Percentiles rank a stretch among this genome's conserved stretches.
These are phyloP conservation scores for Dryobates pubescens DNA, from an alignment of 2,797 vertebrate genomes.

Conservation along the genomic window DNA sequence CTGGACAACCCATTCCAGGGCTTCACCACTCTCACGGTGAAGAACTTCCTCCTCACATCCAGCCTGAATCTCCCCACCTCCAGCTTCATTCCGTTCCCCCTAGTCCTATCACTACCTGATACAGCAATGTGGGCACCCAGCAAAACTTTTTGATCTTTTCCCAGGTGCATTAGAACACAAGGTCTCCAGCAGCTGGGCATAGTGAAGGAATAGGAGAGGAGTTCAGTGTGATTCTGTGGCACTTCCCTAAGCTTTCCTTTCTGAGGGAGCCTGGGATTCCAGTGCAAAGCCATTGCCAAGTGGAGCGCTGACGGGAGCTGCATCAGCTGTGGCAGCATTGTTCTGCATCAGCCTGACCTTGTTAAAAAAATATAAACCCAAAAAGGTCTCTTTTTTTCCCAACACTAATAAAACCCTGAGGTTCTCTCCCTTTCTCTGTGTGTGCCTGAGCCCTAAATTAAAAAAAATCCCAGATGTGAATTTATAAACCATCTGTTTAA, in stretches of 20 bases:
- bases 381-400: neutral
- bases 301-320: neutral
- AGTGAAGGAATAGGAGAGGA: neutral
- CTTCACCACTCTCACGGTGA: no score
- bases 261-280: neutral
- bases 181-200: neutral
- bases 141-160: neutral
- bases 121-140: neutral
- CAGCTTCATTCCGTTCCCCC: no score
- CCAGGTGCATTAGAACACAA: accelerated
- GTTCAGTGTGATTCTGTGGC: neutral
- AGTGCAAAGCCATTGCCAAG: neutral
- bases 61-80: no score
- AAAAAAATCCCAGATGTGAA: conserved; percentile 69
- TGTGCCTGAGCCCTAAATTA: conserved; percentile 30
- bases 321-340: neutral
- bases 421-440: conserved; percentile 37
- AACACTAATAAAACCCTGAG: conserved; percentile 44
- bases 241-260: conserved; percentile 6
- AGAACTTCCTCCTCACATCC: no score
- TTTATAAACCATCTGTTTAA: conserved; percentile 74
- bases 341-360: conserved; percentile 18
- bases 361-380: neutral
- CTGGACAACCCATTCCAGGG: no score
- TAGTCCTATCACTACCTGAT: no score